Conservation (phyloP, 2,797 vertebrate genomes). For the Ataeniobius toweri region DNA sequence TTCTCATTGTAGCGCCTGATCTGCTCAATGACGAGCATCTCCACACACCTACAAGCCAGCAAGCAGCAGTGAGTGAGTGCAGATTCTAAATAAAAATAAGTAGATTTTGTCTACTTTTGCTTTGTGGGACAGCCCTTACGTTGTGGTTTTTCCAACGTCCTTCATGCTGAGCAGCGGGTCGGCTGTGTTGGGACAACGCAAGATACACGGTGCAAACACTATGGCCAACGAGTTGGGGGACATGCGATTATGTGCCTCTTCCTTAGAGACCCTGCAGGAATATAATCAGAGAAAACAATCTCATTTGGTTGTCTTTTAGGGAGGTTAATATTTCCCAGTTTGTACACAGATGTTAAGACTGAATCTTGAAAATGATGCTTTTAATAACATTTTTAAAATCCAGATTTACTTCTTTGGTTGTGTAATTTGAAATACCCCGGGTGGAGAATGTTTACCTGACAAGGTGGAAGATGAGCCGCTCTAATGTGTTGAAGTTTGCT, state of each 20-base stretch:
- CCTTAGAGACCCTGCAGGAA: constrained; percentile 87
- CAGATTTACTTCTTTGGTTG: not conserved
- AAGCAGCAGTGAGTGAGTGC: not conserved
- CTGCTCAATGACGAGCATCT: constrained; percentile 96
- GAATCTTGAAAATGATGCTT: no score
- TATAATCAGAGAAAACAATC: not conserved
- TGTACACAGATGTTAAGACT: no score
- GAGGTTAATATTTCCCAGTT: not conserved
- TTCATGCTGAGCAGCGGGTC: constrained; percentile 98
- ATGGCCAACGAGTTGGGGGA: constrained; percentile 94
- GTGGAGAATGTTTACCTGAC: constrained; percentile 83
- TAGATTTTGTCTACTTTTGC: no score
- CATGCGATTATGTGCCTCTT: constrained; percentile 96
- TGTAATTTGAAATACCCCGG: not conserved
- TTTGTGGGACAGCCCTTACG: constrained; percentile 79
- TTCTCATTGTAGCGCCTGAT: constrained; percentile 92
- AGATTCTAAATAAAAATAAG: not conserved
- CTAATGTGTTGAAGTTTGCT: constrained; percentile 89
- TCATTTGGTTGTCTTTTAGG: not conserved
- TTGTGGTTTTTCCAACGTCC: constrained; percentile 95
- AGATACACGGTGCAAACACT: constrained; percentile 94
- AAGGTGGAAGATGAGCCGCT: constrained; percentile 94
- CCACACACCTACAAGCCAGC: constrained; percentile 84
- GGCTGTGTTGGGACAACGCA: constrained; percentile 91
- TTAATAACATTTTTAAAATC: no score